Conservation (phyloP, 1,140 invertebrate species). For the Stegodyphus mimosarum region DNA sequence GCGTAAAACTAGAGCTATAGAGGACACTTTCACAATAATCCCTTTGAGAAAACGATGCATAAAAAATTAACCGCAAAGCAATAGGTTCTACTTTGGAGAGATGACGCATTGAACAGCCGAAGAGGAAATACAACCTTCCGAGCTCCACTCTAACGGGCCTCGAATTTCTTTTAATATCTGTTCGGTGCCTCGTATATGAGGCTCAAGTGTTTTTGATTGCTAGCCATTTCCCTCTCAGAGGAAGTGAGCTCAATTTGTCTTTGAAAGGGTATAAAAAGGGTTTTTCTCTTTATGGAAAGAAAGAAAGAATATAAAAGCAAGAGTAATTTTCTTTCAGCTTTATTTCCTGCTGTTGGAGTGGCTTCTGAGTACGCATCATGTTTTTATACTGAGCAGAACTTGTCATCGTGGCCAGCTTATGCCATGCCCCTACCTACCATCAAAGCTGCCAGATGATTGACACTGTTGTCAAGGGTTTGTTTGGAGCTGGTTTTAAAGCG, state of each 20-base stretch:
- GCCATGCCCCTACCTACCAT: no score
- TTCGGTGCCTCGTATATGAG: neutral
- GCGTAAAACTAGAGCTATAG: no score
- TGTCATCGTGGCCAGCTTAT: no score
- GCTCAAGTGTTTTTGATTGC: slow-evolving; percentile 28
- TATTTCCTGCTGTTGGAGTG: slow-evolving; percentile 23
- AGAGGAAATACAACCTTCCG: neutral
- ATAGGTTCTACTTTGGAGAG: no score
- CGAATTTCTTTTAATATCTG: slow-evolving; percentile 50
- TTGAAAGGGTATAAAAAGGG: slow-evolving; percentile 42
- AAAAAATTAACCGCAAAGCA: no score
- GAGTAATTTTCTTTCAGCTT: slow-evolving; percentile 39
- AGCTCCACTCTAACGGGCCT: slow-evolving; percentile 12
- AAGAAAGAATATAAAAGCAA: slow-evolving; percentile 21
- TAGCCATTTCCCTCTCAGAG: neutral
- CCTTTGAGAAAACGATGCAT: no score
- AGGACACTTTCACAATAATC: no score
- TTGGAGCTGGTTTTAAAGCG: no score
- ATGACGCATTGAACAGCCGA: neutral
- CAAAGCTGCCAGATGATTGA: no score
- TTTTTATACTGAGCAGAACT: no score
- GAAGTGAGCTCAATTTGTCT: slow-evolving; percentile 34
- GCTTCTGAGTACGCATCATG: neutral
- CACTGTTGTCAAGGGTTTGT: no score
- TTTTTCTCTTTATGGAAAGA: neutral